Conservation (phyloP, 2,113 vertebrate species). For the Salminus brasiliensis region DNA sequence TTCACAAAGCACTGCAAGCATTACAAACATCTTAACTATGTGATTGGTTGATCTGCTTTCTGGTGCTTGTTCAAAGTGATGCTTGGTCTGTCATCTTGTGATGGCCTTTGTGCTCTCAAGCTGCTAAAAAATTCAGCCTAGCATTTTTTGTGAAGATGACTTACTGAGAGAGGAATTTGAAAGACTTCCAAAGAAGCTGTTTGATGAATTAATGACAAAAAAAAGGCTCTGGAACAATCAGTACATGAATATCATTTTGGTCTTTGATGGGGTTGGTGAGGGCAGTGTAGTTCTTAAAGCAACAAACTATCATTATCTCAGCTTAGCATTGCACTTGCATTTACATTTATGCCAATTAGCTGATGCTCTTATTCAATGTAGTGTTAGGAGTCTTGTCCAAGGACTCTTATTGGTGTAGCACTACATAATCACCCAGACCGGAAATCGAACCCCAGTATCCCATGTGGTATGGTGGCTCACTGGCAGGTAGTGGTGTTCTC, state of each 20-base stretch:
- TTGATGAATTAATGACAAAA: neutral
- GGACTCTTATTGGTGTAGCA: too few species aligned
- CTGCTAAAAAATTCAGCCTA: neutral
- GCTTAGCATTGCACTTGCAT: neutral
- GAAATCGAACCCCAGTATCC: too few species aligned
- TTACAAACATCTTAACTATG: neutral
- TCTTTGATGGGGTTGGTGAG: neutral
- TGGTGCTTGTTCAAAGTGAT: neutral
- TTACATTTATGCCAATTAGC: too few species aligned
- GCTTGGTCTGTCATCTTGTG: neutral
- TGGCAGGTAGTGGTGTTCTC: too few species aligned
- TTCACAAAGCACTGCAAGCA: neutral
- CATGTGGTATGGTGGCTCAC: too few species aligned
- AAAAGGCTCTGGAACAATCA: too few species aligned
- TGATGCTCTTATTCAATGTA: too few species aligned
- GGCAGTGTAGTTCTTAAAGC: neutral
- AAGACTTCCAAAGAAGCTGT: neutral
- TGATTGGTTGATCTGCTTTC: neutral
- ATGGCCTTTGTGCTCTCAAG: neutral
- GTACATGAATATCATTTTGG: neutral
- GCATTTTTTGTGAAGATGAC: neutral
- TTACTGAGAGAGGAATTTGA: neutral
- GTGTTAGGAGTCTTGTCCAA: too few species aligned
- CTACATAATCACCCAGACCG: too few species aligned
- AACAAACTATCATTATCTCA: neutral